These are phyloP conservation scores for Heliconius congener DNA, from an alignment of 1,140 invertebrate genomes.

Conservation along the genomic window DNA sequence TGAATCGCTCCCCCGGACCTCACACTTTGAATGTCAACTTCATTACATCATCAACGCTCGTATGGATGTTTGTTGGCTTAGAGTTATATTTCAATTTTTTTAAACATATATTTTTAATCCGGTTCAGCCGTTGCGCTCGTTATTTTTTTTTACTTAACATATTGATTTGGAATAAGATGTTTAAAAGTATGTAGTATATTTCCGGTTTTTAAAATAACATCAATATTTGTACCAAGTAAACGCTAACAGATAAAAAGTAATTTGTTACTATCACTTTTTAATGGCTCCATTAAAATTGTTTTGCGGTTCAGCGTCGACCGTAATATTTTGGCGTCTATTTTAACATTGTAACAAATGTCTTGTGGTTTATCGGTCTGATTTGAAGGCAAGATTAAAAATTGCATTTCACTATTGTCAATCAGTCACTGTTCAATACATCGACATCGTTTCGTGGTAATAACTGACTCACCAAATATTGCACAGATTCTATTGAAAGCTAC, in stretches of 20 bases:
- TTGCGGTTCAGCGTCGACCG: constrained; percentile 57
- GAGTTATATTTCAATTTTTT: background rate
- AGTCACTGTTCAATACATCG: constrained; percentile 44
- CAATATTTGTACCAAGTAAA: constrained; percentile 25
- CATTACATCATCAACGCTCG: constrained; percentile 59
- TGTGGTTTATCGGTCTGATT: constrained; percentile 57
- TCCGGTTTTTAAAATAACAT: constrained; percentile 22
- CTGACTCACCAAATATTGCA: constrained; percentile 34
- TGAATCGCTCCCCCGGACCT: constrained; percentile 67
- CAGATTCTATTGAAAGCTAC: constrained; percentile 26
- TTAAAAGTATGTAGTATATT: constrained; percentile 10
- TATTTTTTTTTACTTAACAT: background rate
- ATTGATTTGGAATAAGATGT: background rate
- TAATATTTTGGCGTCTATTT: constrained; percentile 66
- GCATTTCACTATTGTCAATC: constrained; percentile 50
- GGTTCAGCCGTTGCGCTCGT: background rate
- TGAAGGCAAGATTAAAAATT: constrained; percentile 55
- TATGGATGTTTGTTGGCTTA: background rate
- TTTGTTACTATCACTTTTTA: constrained; percentile 77
- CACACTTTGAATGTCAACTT: constrained; percentile 64
- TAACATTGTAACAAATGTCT: constrained; percentile 60
- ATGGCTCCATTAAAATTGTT: constrained; percentile 70
- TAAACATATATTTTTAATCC: background rate
- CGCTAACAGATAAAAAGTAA: constrained; percentile 39
- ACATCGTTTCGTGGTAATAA: constrained; percentile 26